Evolutionary conservation across 2,113 vertebrate genomes (phyloP).

Genomic region (Bufo gargarizans): DNA sequence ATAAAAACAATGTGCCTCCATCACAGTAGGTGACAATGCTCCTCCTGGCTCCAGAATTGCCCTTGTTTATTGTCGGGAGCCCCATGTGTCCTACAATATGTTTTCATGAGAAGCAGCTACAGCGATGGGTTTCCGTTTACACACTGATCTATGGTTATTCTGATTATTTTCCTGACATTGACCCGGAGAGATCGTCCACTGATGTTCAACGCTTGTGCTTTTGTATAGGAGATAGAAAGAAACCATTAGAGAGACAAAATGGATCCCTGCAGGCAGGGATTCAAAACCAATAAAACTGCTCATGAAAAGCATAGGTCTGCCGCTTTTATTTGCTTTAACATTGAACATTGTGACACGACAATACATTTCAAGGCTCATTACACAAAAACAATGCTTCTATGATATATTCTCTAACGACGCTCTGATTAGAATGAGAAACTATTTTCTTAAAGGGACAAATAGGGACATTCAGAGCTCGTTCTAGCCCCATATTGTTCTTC

Average conservation of each 20-base stretch:
- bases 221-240: too few relatives aligned
- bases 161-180: not conserved
- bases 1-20: not conserved
- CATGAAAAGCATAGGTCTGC: constrained; percentile 17
- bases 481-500: not conserved
- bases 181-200: not conserved
- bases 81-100: not conserved
- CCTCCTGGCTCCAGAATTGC: not conserved
- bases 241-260: constrained; percentile 18
- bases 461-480: not conserved
- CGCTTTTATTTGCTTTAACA: constrained; percentile 36
- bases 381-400: constrained; percentile 38
- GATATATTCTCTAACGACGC: not conserved
- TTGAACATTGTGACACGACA: constrained; percentile 32
- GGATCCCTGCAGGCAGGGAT: constrained; percentile 29
- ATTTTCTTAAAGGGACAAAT: not conserved
- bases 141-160: not conserved
- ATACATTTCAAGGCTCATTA: constrained; percentile 38
- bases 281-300: constrained; percentile 35
- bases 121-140: not conserved
- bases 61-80: not conserved
- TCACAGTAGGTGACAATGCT: not conserved
- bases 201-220: not conserved
- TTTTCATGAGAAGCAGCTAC: not conserved
- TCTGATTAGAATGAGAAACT: not conserved